Evolutionary conservation across 2,797 vertebrate species (phyloP), one percentile per base, ranked within the genome.

Genomic region (Chaunax sp.): DNA sequence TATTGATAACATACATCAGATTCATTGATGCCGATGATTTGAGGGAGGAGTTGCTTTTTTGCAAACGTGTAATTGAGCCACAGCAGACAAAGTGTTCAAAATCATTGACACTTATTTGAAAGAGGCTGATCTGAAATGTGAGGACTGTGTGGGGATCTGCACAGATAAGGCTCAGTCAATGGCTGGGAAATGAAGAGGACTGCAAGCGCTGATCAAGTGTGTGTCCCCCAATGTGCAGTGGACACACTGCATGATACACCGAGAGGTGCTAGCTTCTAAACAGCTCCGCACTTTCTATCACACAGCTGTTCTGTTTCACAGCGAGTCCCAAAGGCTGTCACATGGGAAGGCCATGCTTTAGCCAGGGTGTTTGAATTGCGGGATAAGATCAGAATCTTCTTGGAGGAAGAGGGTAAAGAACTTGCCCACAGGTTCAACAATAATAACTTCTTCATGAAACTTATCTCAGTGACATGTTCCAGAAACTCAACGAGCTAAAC

Each of bases 381-480:
- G 14, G 37, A n/a, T n/a, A n/a, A n/a, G n/a, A n/a, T n/a, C n/a
- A n/a, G 37, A 38, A 38, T 41, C 38, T 41, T 41, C 16, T 2
- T 41, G 38, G 16, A 41, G 40, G 40, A 41, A 41, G 40, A n/a
- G 6, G 40, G 40, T 41, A 41, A 41, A 18, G 40, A 41, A 9
- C 18, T 41, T 41, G 16, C 8, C 18, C 1, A n/a, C 18, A 9
- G 2, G 18, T 18, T n/a, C 6, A n/a, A 51, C 19, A n/a, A n/a
- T n/a, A 62, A 65, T 16, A 25, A 28, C 23, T 58, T 78, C 45
- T 53, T 82, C 30, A 20, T 68, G 44, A 72, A 78, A 35, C 41
- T 69, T 47, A 70, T 41, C 56, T 82, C 30, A 74, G 45, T 71
- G 58, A 68, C 62, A 72, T 54, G 37, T 73, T 75, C 75, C 58